phyloP scores from a whole-genome alignment of 1,140 invertebrate species.

The Zaprionus nigranus region DNA sequence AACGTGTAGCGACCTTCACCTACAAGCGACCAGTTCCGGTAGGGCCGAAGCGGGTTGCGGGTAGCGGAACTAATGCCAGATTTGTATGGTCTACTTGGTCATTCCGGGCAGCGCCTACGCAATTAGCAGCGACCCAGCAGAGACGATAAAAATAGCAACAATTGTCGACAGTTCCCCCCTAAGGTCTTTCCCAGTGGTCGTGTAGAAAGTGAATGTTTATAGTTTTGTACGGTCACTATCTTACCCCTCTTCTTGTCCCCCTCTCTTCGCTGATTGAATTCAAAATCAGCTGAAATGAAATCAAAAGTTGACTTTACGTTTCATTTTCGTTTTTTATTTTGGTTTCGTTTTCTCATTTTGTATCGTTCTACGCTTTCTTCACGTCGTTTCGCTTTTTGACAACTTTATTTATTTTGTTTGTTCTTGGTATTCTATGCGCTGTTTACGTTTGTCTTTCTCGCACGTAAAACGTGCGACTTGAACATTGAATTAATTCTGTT shows the following conservation, averaged over 20 bases:
- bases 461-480: slow-evolving; percentile 78
- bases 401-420: slow-evolving; percentile 61
- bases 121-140: slow-evolving; percentile 60
- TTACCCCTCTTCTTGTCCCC: slow-evolving; percentile 5
- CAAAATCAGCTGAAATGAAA: slow-evolving; percentile 49
- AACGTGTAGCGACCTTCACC: slow-evolving; percentile 29
- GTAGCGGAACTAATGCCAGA: slow-evolving; percentile 1
- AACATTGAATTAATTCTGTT: slow-evolving; percentile 80
- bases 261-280: slow-evolving; percentile 19
- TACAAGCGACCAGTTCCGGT: slow-evolving; percentile 15
- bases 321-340: slow-evolving; percentile 2
- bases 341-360: no score
- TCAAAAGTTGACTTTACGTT: slow-evolving; percentile 47
- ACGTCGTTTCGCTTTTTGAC: slow-evolving; percentile 13
- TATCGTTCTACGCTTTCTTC: slow-evolving; percentile 20
- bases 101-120: slow-evolving; percentile 73
- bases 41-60: background rate
- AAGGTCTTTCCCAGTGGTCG: slow-evolving; percentile 12
- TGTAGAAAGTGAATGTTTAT: slow-evolving; percentile 68
- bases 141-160: slow-evolving; percentile 51
- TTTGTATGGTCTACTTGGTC: slow-evolving; percentile 54
- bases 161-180: slow-evolving; percentile 13
- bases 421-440: slow-evolving; percentile 43
- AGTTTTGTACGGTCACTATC: background rate
- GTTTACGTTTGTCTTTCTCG: slow-evolving; percentile 63